Percentiles rank a stretch among this genome's conserved stretches.
Evolutionary conservation across 2,113 vertebrate genomes (phyloP).

Genomic region (Rattus norvegicus): DNA sequence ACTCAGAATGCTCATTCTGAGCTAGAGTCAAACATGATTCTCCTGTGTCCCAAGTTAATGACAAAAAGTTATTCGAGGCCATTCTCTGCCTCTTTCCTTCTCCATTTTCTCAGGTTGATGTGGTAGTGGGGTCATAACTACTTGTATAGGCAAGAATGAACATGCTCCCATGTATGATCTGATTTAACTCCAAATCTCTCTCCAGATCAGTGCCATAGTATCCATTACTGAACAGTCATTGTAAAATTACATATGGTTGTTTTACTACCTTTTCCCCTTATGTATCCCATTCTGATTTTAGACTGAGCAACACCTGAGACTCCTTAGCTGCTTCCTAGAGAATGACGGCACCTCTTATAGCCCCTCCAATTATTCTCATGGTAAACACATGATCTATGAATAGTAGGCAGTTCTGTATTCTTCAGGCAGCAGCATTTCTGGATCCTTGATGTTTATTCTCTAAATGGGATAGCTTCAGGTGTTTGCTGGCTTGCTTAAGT

Average conservation of each 20-base stretch:
- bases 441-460: neutral
- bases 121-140: neutral
- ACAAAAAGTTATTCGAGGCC: neutral
- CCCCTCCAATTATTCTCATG: accelerated
- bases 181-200: neutral
- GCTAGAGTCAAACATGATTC: neutral
- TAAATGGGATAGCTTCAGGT: neutral
- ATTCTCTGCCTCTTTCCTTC: neutral
- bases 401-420: neutral
- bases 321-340: neutral
- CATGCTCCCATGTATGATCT: neutral
- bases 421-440: accelerated
- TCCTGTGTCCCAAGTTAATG: neutral
- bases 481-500: neutral
- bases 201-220: neutral
- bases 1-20: neutral
- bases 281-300: neutral
- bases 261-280: neutral
- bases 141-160: neutral
- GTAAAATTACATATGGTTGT: neutral
- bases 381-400: neutral
- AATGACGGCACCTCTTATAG: neutral
- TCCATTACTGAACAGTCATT: neutral
- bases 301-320: neutral
- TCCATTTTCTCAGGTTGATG: neutral